Evolutionary conservation across 37 sponge, comb jelly and placozoan genomes (phyloP).

Genomic region (Mnemiopsis leidyi): DNA sequence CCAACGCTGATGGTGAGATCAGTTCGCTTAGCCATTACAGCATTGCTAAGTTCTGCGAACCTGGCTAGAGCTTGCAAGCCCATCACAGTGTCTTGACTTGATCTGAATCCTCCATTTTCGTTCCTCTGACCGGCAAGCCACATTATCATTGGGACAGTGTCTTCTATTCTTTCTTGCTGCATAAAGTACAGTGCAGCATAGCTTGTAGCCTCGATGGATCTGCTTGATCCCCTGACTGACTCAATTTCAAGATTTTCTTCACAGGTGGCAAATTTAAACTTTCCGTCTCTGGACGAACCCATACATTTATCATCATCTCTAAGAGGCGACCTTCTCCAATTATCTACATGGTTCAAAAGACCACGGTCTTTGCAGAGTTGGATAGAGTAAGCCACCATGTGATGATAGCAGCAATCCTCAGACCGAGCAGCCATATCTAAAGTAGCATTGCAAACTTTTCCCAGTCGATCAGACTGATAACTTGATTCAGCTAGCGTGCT

Average conservation of each 20-base stretch:
- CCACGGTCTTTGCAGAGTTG: neutral
- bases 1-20: neutral
- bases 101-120: constrained; percentile 17
- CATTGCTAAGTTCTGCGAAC: neutral
- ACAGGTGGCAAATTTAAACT: neutral
- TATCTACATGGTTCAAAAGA: neutral
- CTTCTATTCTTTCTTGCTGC: neutral
- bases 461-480: neutral
- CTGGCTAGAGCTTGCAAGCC: neutral
- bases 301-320: neutral
- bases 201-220: neutral
- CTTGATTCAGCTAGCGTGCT: neutral
- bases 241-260: neutral
- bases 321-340: neutral
- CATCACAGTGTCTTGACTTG: constrained; percentile 35
- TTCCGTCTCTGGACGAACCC: neutral
- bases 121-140: constrained; percentile 21
- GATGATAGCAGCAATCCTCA: neutral
- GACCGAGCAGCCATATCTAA: neutral
- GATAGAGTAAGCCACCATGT: constrained; percentile 3
- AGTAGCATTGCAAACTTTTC: neutral
- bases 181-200: neutral
- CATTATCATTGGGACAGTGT: neutral
- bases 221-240: neutral
- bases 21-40: neutral